Percentiles rank a stretch among this genome's conserved stretches.
These are phyloP conservation scores for Haemorhous mexicanus DNA, from an alignment of 2,113 vertebrate genomes.

Conservation along the genomic window DNA sequence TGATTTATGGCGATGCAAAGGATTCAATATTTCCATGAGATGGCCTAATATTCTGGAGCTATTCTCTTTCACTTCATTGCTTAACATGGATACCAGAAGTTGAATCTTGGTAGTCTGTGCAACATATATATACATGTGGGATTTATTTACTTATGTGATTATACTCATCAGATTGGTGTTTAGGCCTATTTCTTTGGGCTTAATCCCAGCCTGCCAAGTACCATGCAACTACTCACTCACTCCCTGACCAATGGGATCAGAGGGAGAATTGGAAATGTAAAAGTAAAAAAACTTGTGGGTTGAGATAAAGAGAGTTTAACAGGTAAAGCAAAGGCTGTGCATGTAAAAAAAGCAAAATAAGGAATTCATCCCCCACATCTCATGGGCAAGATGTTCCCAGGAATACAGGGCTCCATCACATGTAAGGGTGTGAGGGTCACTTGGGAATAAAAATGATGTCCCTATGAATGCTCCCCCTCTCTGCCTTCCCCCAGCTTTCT, in stretches of 20 bases:
- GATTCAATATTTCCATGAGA: not conserved
- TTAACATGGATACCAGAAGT: not conserved
- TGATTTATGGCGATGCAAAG: not conserved
- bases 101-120: not conserved
- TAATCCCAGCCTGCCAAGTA: not conserved
- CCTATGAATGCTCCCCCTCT: not conserved
- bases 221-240: accelerated
- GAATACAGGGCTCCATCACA: not conserved
- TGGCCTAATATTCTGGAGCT: not conserved
- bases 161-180: not conserved
- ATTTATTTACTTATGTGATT: not conserved
- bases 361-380: not conserved
- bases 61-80: not conserved
- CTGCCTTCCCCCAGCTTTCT: not conserved
- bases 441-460: not conserved
- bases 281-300: not conserved
- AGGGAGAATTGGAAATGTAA: not conserved
- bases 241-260: not conserved
- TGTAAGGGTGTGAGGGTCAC: not conserved
- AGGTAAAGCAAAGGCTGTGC: accelerated
- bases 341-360: not conserved
- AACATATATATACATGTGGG: no score
- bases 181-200: not conserved
- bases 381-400: not conserved
- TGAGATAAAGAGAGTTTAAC: not conserved